A percentile compares a stretch with the other conserved stretches of the same genome.
These are phyloP conservation scores for Gymnocypris eckloni DNA, from an alignment of 2,797 vertebrate species.

Conservation along the genomic window DNA sequence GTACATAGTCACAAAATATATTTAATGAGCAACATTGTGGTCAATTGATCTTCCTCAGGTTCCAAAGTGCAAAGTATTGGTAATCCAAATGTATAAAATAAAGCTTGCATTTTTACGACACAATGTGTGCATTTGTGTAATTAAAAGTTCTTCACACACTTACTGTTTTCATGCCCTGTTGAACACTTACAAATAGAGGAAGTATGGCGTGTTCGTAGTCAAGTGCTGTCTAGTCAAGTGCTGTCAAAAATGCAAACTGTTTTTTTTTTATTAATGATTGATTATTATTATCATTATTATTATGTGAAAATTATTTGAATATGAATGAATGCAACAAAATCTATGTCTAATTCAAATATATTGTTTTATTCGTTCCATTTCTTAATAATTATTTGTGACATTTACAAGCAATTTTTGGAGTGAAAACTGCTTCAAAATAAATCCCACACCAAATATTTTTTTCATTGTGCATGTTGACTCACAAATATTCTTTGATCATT, in stretches of 20 bases:
- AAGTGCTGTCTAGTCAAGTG: too few species aligned
- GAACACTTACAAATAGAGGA: neutral
- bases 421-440: neutral
- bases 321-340: neutral
- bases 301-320: neutral
- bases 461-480: neutral
- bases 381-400: neutral
- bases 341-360: neutral
- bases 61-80: neutral
- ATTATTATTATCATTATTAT: neutral
- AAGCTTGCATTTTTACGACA: neutral
- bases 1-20: neutral
- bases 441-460: neutral
- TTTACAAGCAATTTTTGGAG: neutral
- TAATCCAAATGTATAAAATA: neutral
- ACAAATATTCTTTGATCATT: constrained; percentile 9
- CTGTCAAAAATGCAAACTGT: too few species aligned
- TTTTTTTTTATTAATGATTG: too few species aligned
- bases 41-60: neutral
- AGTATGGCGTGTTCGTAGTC: neutral
- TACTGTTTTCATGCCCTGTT: neutral
- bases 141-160: neutral
- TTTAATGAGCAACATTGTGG: neutral
- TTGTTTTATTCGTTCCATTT: neutral
- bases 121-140: neutral